Percentiles rank a stretch among this genome's conserved stretches.
Evolutionary conservation across 2,888 invertebrate genomes (phyloP).

Genomic region (Acrobasis consociella): DNA sequence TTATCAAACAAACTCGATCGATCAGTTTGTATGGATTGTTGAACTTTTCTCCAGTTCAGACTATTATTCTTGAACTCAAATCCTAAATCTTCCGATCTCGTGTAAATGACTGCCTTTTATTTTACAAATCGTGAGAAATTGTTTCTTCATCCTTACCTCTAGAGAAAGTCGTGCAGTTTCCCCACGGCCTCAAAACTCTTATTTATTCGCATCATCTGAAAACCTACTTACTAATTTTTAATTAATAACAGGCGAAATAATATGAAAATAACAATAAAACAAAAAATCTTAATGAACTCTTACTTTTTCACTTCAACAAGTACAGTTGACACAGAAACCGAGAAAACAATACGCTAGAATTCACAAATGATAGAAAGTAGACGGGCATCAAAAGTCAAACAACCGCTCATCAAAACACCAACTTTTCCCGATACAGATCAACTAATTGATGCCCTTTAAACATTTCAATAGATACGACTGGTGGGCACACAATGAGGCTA

Average conservation of each 20-base stretch:
- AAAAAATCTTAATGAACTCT: constrained; percentile 13
- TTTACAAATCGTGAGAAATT: background rate
- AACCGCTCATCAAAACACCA: constrained; percentile 43
- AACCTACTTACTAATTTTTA: background rate
- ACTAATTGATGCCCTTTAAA: constrained; percentile 66
- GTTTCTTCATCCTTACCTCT: background rate
- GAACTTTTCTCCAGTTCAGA: too few relatives aligned
- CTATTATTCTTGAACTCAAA: background rate
- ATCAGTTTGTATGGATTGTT: too few relatives aligned
- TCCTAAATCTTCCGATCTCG: background rate
- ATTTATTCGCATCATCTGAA: constrained; percentile 4
- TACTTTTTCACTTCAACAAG: constrained; percentile 8
- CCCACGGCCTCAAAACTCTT: background rate
- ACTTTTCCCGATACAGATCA: constrained; percentile 50
- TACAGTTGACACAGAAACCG: constrained; percentile 41
- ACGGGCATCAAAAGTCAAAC: constrained; percentile 38
- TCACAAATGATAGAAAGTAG: constrained; percentile 49
- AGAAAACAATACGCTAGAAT: constrained; percentile 44
- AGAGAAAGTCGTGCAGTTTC: constrained; percentile 2
- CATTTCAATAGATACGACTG: constrained; percentile 55
- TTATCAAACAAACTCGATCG: too few relatives aligned
- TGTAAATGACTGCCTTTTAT: constrained; percentile 10
- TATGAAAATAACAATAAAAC: constrained; percentile 6
- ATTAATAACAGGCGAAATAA: background rate
- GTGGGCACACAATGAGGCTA: constrained; percentile 33